Percentiles rank a stretch among this genome's conserved stretches.
Evolutionary conservation across 2,113 vertebrate genomes (phyloP).

Genomic region (Elgaria multicarinata): DNA sequence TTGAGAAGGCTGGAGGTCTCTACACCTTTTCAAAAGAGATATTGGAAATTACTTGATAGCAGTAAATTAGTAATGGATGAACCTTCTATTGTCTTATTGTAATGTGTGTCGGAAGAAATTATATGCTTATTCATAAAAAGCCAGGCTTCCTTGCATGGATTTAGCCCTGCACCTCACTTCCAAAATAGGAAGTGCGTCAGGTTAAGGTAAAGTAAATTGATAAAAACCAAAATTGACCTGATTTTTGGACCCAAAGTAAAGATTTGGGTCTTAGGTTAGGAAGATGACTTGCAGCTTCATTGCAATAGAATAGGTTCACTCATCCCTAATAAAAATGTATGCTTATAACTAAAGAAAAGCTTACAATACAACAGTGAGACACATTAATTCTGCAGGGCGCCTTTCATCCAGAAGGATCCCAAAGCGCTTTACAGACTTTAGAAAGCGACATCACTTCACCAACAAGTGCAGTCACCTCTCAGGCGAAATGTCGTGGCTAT

Average conservation of each 20-base stretch:
- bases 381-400: constrained; percentile 34
- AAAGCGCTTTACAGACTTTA: constrained; percentile 71
- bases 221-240: neutral
- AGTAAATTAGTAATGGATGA: constrained; percentile 69
- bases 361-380: constrained; percentile 38
- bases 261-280: neutral
- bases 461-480: constrained; percentile 60
- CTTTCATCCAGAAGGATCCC: constrained; percentile 68
- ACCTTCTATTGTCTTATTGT: constrained; percentile 45
- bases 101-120: constrained; percentile 16
- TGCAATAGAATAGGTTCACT: constrained; percentile 55
- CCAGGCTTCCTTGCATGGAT: neutral
- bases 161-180: constrained; percentile 26
- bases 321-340: constrained; percentile 71
- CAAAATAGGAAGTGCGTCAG: constrained; percentile 32
- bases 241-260: constrained; percentile 7
- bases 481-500: constrained; percentile 62
- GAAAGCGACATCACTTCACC: constrained; percentile 67
- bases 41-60: constrained; percentile 41
- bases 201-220: neutral
- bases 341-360: constrained; percentile 21
- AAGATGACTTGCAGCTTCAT: constrained; percentile 3
- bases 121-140: neutral
- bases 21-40: constrained; percentile 27
- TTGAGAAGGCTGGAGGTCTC: constrained; percentile 42